Evolutionary conservation across 2,888 invertebrate species (phyloP).

Genomic region (Limnephilus rhombicus): DNA sequence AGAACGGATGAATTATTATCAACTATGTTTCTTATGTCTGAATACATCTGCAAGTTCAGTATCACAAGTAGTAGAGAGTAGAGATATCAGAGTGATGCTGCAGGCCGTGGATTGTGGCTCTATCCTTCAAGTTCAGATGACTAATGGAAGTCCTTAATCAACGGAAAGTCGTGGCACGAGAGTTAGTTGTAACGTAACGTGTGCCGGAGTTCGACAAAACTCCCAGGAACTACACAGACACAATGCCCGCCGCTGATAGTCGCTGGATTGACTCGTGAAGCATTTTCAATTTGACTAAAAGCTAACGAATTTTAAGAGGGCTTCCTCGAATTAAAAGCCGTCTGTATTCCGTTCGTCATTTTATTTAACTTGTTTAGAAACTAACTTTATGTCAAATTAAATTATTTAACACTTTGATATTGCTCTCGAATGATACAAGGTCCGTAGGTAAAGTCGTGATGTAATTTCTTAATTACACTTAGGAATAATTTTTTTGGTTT

Average conservation of each 20-base stretch:
- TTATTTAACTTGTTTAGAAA: neutral
- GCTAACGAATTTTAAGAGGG: slow-evolving; percentile 4
- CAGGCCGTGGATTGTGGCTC: neutral
- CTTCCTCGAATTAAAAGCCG: neutral
- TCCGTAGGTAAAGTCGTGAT: too few species aligned
- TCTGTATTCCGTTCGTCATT: neutral
- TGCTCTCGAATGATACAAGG: too few species aligned
- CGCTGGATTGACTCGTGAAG: neutral
- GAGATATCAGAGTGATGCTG: neutral
- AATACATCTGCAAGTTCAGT: neutral
- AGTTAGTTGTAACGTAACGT: slow-evolving; percentile 37
- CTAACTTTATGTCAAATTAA: neutral
- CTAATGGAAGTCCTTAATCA: slow-evolving; percentile 37
- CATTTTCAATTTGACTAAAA: slow-evolving; percentile 26
- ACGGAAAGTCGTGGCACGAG: slow-evolving; percentile 20
- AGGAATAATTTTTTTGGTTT: too few species aligned
- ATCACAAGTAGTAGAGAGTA: neutral
- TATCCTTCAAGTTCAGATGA: neutral
- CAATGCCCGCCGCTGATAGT: neutral
- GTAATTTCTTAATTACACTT: too few species aligned
- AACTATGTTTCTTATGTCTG: neutral
- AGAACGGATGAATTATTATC: neutral
- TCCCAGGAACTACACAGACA: neutral
- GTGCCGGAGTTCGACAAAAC: neutral
- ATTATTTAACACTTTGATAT: too few species aligned